Percentiles rank a stretch among this genome's conserved stretches.
Evolutionary conservation across 2,888 invertebrate genomes (phyloP).

Genomic region (Spatulosminthurus flaviceps): DNA sequence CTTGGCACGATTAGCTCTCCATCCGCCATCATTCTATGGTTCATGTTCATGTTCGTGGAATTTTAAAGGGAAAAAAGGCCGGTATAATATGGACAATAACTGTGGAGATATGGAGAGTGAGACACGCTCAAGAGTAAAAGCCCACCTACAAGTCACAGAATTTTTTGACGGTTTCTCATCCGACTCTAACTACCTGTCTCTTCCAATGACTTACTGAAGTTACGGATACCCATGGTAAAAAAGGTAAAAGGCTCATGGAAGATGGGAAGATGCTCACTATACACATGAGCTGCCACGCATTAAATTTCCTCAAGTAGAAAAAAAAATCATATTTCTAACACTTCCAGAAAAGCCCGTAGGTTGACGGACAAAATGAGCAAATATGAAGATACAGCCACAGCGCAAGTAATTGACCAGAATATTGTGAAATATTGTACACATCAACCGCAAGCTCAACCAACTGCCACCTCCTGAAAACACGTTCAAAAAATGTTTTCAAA

Average conservation of each 20-base stretch:
- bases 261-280: not conserved
- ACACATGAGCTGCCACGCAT: conserved; percentile 10
- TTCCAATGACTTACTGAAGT: not conserved
- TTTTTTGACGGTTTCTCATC: conserved; percentile 18
- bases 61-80: not conserved
- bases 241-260: not conserved
- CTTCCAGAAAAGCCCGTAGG: not conserved
- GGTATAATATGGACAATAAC: conserved; percentile 11
- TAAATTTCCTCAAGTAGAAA: not conserved
- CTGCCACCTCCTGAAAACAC: not conserved
- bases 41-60: too few relatives aligned
- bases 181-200: not conserved
- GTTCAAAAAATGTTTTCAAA: not conserved
- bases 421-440: not conserved
- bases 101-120: not conserved
- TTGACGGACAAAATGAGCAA: conserved; percentile 2
- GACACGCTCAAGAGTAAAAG: not conserved
- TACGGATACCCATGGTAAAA: not conserved
- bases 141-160: conserved; percentile 5
- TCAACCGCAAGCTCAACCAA: conserved; percentile 11
- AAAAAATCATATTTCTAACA: not conserved
- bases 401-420: not conserved
- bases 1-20: not conserved
- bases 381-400: not conserved
- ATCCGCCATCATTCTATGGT: not conserved